These are phyloP conservation scores for Cassiopea andromeda DNA, from an alignment of 30 jellyfish, hydroid and myxozoan genomes.

Conservation along the genomic window DNA sequence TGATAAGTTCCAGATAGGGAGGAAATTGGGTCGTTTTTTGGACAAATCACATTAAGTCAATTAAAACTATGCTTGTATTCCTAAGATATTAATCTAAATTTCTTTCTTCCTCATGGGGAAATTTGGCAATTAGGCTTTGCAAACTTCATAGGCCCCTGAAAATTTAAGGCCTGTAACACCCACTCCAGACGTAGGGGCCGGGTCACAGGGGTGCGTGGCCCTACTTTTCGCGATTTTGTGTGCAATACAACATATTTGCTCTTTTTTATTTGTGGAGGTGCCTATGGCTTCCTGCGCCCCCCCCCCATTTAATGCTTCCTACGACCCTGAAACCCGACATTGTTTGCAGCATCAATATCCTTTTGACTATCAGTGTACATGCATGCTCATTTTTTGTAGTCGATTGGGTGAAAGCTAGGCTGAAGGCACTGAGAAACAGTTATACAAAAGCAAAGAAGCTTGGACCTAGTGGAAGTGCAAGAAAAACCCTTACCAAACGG, in stretches of 20 bases:
- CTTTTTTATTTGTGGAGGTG: too few species aligned
- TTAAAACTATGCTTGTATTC: too few species aligned
- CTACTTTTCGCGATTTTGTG: too few species aligned
- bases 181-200: too few species aligned
- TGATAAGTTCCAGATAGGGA: not conserved
- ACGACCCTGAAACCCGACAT: not conserved
- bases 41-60: too few species aligned
- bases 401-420: constrained; percentile 24
- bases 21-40: not conserved
- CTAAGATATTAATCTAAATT: too few species aligned
- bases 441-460: constrained; percentile 30
- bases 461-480: not conserved
- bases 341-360: not conserved
- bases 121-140: too few species aligned
- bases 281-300: not conserved
- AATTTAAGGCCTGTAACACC: too few species aligned
- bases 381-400: not conserved
- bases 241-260: too few species aligned
- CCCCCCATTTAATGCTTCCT: not conserved
- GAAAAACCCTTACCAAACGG: not conserved
- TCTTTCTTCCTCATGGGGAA: too few species aligned
- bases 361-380: not conserved
- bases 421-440: constrained; percentile 11
- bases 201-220: too few species aligned
- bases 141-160: too few species aligned